phyloP scores from a whole-genome alignment of 2,113 vertebrate species.

The Phocoena phocoena region DNA sequence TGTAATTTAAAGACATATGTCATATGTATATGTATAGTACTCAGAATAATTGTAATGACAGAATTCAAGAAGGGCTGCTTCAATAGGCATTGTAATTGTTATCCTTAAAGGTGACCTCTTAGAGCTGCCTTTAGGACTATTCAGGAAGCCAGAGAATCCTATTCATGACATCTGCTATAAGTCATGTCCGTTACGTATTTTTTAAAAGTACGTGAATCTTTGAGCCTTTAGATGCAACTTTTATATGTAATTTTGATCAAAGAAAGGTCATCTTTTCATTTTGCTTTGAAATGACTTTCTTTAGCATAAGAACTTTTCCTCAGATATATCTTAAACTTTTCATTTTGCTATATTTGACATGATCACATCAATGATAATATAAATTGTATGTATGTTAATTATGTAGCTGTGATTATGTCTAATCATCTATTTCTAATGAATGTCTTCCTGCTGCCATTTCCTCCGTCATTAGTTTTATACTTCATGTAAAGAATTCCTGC shows the following conservation, averaged over 20 bases:
- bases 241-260: background rate
- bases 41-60: background rate
- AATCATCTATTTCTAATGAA: background rate
- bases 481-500: background rate
- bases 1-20: background rate
- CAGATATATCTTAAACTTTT: background rate
- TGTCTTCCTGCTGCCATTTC: background rate
- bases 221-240: background rate
- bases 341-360: background rate
- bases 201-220: background rate
- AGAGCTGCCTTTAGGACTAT: background rate
- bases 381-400: background rate
- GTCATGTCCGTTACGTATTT: background rate
- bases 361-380: background rate
- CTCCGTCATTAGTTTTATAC: background rate
- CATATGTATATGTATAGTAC: background rate
- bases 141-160: background rate
- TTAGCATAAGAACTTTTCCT: background rate
- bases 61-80: too few relatives aligned
- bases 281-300: background rate
- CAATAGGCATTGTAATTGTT: background rate
- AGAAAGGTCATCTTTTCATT: background rate
- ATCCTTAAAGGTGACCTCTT: too few relatives aligned
- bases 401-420: background rate
- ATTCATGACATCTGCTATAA: background rate